Percentiles rank a stretch among this genome's conserved stretches.
phyloP scores from a whole-genome alignment of 2,113 vertebrate genomes.

The Brachyhypopomus gauderio region DNA sequence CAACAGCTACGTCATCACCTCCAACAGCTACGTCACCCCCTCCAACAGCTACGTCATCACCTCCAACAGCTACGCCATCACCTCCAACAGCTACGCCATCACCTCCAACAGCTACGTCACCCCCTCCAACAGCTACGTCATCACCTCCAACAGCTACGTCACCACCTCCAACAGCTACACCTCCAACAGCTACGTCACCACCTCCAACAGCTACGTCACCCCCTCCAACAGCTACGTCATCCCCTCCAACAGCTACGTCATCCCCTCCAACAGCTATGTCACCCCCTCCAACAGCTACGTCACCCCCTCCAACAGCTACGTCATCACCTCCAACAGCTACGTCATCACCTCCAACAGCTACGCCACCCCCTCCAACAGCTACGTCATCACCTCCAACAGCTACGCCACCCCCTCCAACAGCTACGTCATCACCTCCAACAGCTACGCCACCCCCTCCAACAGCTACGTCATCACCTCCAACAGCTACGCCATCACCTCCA shows the following conservation, averaged over 20 bases:
- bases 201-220: slow-evolving; percentile 28
- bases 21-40: too few relatives aligned
- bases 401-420: slow-evolving; percentile 1
- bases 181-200: too few relatives aligned
- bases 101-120: too few relatives aligned
- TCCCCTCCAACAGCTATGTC: too few relatives aligned
- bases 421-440: slow-evolving; percentile 45
- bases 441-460: slow-evolving; percentile 1
- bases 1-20: slow-evolving; percentile 36
- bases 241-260: slow-evolving; percentile 22
- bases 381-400: too few relatives aligned
- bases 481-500: slow-evolving; percentile 39
- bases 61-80: slow-evolving; percentile 30
- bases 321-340: slow-evolving; percentile 33
- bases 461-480: slow-evolving; percentile 34
- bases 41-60: slow-evolving; percentile 34
- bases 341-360: too few relatives aligned
- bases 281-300: slow-evolving; percentile 17
- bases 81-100: slow-evolving; percentile 30
- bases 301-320: slow-evolving; percentile 13
- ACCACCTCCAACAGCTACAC: too few relatives aligned
- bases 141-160: slow-evolving; percentile 31
- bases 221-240: too few relatives aligned
- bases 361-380: slow-evolving; percentile 1
- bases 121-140: slow-evolving; percentile 22